Base-by-base conservation (phyloP, 2,113 vertebrate genomes). In the Tauraco erythrolophus region DNA sequence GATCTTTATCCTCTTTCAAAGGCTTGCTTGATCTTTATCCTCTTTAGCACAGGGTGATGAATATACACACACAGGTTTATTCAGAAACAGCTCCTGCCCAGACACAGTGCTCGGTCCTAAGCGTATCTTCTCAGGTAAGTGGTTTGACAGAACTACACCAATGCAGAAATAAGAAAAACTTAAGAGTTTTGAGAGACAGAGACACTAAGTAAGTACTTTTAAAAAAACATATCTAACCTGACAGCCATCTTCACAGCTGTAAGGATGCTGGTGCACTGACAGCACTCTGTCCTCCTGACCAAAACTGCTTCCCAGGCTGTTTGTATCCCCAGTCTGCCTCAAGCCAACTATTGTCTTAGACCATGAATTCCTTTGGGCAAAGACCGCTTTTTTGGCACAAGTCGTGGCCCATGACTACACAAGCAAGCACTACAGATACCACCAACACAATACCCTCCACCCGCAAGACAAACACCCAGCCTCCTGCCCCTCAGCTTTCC, bases 71-170 rank as follows among this genome's bases (percentile, higher is more conserved):
- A 50, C 21, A n/a, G 64, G 27, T 64, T 19, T 24, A 60, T 8
- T 37, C 39, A 72, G 54, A 83, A 62, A 7, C n/a, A 35, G 46
- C 27, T 84, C 68, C 65, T 61, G 41, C 28, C 58, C 69, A 87
- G 39, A 53, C 11, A 28, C 25, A 60, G n/a, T 45, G n/a, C 43
- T 60, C 61, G 27, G 43, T 35, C 66, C 57, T 54, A 21, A 15
- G 35, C 2, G 8, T 3, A 30, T 4, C 27, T 23, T 43, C 22
- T 6, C 11, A 43, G 51, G 19, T 3, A 58, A 64, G 10, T 0
- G 11, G 14, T 41, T 15, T 30, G 33, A 56, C 33, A 77, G 54
- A 72, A 57, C 30, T 35, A 23, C 39, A 53, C 24, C 64, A 62
- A 54, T 16, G 65, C 27, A 53, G 33, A 77, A 62, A 19, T n/a